These are phyloP conservation scores for Amblyornis subalaris DNA, from an alignment of 2,113 vertebrate species.

Conservation along the genomic window DNA sequence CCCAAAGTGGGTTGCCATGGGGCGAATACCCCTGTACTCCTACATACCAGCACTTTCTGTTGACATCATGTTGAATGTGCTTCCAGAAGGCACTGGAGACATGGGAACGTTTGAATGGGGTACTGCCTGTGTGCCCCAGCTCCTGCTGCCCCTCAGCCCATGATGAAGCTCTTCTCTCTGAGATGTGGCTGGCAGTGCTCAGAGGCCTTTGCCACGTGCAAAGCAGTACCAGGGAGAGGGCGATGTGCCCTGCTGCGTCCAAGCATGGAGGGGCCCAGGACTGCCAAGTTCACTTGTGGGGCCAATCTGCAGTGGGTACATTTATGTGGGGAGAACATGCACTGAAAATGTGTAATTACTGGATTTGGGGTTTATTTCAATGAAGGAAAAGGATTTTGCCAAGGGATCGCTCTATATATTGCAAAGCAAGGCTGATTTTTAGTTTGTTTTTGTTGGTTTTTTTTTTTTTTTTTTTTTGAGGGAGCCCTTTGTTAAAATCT, in stretches of 20 bases:
- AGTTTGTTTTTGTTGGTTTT: too few species aligned
- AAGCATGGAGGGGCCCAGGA: neutral
- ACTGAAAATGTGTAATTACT: neutral
- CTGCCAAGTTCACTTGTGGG: neutral
- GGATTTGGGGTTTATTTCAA: neutral
- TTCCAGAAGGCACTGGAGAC: neutral
- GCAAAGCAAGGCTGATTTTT: neutral
- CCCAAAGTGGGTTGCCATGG: neutral
- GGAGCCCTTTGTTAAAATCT: conserved; percentile 43
- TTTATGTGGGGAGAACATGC: neutral
- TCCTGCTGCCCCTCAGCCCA: neutral
- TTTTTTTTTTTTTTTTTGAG: neutral
- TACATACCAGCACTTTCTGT: neutral
- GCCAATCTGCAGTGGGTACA: neutral
- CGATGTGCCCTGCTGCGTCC: accelerated
- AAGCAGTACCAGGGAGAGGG: neutral
- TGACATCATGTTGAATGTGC: too few species aligned
- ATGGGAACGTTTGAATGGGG: neutral
- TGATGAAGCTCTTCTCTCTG: neutral
- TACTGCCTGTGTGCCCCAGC: neutral
- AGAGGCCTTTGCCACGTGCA: neutral
- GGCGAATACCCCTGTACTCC: neutral
- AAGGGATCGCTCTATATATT: neutral
- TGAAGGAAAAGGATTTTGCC: neutral
- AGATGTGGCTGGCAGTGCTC: neutral